Conservation (phyloP, 2,113 vertebrate genomes). For the Crocuta crocuta region DNA sequence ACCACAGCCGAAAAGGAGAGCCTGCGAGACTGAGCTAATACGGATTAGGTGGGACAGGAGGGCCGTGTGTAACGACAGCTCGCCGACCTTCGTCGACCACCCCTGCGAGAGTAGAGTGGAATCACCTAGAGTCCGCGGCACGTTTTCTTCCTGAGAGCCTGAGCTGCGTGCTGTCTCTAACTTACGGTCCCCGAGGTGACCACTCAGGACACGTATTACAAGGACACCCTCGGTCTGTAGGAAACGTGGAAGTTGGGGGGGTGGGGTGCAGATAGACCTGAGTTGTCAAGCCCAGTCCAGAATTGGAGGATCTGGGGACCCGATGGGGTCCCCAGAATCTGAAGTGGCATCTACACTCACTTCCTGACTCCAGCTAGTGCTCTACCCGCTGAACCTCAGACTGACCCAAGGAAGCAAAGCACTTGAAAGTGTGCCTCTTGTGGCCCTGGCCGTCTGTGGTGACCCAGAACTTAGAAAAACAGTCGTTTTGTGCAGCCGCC, state of each 20-base stretch:
- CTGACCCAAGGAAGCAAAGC: background rate
- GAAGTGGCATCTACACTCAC: background rate
- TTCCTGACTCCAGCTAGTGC: background rate
- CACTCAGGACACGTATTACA: background rate
- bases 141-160: background rate
- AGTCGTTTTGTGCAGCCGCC: background rate
- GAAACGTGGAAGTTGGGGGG: background rate
- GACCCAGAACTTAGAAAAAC: fast-evolving
- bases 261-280: fast-evolving
- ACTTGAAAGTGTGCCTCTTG: fast-evolving
- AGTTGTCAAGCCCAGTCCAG: background rate
- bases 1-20: background rate
- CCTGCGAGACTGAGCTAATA: fast-evolving
- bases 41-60: fast-evolving
- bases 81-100: no score
- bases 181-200: background rate
- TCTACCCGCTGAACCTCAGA: fast-evolving
- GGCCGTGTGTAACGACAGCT: fast-evolving
- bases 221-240: background rate
- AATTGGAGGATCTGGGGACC: background rate
- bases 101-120: fast-evolving
- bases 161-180: background rate
- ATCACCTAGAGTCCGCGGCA: background rate
- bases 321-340: background rate
- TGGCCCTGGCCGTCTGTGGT: fast-evolving